Conservation (phyloP, 2,113 vertebrate species). For the Coturnix japonica region DNA sequence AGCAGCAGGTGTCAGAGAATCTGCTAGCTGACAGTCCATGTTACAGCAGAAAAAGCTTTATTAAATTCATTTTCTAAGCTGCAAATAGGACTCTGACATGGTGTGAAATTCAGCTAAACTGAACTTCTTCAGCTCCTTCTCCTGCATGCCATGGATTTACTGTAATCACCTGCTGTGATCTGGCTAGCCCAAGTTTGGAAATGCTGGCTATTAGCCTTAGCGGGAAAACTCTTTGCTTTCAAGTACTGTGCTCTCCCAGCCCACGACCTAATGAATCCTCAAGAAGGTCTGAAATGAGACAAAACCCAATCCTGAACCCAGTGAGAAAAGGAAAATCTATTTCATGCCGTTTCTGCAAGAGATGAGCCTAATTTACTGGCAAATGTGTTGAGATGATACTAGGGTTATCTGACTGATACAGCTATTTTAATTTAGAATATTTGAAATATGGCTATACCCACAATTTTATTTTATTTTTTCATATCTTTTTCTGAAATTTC, state of each 20-base stretch:
- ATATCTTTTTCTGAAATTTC: not conserved
- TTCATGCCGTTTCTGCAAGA: not conserved
- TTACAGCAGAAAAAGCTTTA: constrained; percentile 52
- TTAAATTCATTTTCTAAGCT: constrained; percentile 50
- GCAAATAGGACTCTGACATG: constrained; percentile 60
- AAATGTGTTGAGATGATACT: not conserved
- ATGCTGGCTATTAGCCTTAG: constrained; percentile 28
- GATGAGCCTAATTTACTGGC: not conserved
- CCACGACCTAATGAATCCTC: constrained; percentile 15
- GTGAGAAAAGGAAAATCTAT: constrained; percentile 14
- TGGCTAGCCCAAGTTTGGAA: constrained; percentile 44
- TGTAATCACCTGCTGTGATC: constrained; percentile 54
- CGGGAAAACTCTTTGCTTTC: constrained; percentile 35
- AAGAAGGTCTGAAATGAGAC: constrained; percentile 32
- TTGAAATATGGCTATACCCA: not conserved
- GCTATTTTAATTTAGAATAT: not conserved
- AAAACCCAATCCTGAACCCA: not conserved
- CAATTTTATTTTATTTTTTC: not conserved
- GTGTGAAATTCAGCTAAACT: constrained; percentile 65
- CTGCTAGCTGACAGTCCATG: constrained; percentile 44
- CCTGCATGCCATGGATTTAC: constrained; percentile 49
- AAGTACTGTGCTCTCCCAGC: not conserved
- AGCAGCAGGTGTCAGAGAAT: constrained; percentile 75
- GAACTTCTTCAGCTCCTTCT: constrained; percentile 60
- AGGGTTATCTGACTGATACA: not conserved